These are phyloP conservation scores for Salvelinus sp. DNA, from an alignment of 2,113 vertebrate genomes.

Conservation along the genomic window DNA sequence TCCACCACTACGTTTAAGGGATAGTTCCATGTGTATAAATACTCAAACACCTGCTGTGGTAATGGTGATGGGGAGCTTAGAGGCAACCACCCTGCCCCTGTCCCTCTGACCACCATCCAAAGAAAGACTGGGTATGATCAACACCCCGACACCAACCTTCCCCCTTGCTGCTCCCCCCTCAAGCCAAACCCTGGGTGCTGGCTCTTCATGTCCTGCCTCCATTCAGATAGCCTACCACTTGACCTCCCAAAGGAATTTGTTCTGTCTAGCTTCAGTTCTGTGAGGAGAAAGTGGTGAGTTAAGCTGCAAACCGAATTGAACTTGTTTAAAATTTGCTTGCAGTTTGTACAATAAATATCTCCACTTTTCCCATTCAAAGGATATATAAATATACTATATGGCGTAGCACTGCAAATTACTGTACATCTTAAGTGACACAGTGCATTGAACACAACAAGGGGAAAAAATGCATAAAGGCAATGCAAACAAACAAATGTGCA, in stretches of 20 bases:
- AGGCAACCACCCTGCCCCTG: neutral
- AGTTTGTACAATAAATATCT: neutral
- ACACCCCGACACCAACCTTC: neutral
- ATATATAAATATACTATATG: neutral
- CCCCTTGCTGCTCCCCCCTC: neutral
- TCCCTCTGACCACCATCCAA: slow-evolving; percentile 16
- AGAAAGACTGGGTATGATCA: neutral
- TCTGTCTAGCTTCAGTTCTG: neutral
- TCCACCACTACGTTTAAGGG: slow-evolving; percentile 12
- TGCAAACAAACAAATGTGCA: neutral
- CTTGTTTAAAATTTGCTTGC: neutral
- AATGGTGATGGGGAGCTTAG: slow-evolving; percentile 14
- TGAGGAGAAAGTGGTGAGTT: neutral
- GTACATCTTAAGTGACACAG: neutral
- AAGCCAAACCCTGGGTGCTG: neutral
- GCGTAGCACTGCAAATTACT: neutral
- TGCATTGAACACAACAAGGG: neutral
- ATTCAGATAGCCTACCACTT: neutral
- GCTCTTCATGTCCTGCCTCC: neutral
- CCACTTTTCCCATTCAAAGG: neutral
- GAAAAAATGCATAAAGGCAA: neutral
- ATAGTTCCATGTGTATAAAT: slow-evolving; percentile 38
- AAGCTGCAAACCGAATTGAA: neutral
- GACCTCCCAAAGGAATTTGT: neutral
- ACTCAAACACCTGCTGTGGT: slow-evolving; percentile 46